Evolutionary conservation across 1,140 invertebrate species (phyloP), one percentile per base, ranked within the genome.

Genomic region (Latrodectus geometricus): DNA sequence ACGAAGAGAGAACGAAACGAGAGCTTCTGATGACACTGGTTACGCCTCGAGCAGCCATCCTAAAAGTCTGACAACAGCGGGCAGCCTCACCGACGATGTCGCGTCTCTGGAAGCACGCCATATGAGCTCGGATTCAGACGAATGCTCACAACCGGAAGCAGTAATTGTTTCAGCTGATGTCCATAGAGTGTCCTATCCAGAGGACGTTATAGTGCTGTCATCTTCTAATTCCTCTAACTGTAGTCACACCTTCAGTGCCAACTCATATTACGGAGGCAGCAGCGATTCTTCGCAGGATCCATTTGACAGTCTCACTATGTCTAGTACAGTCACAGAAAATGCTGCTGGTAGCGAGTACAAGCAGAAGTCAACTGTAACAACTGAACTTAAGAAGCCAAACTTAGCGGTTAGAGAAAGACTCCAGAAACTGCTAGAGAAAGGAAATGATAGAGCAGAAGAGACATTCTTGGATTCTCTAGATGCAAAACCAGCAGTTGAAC

Each of bases 111-210:
- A 82, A 49, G 52, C 79, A 54, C 83, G 74, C n/a, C 85, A 73
- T 56, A 86, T 86, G 77, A 86, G 85, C 70, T 86, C 85, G 0
- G 85, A 86, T 56, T 85, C 83, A 1, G 85, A 86, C 21, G 75
- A 79, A 8, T 72, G 21, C 49, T 79, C 75, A 8, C 75, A 73
- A 48, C 85, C 85, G n/a, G 77, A 86, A 80, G 75, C 76, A 65
- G 85, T 86, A 8, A 20, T 86, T 20, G 85, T 86, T 17, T 86
- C 85, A 15, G 85, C 74, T 8, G 85, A 86, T 54, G 85, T 86
- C 14, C 85, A 86, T n/a, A 72, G 85, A 23, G 85, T 73, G 54
- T 86, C 85, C 9, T 65, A 72, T 52, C 85, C 85, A 8, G 85
- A 86, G 35, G 85, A 86, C 77, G 76, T 86, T 8, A 77, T 85